phyloP scores from a whole-genome alignment of 2,113 vertebrate genomes.

The Callipepla californica region DNA sequence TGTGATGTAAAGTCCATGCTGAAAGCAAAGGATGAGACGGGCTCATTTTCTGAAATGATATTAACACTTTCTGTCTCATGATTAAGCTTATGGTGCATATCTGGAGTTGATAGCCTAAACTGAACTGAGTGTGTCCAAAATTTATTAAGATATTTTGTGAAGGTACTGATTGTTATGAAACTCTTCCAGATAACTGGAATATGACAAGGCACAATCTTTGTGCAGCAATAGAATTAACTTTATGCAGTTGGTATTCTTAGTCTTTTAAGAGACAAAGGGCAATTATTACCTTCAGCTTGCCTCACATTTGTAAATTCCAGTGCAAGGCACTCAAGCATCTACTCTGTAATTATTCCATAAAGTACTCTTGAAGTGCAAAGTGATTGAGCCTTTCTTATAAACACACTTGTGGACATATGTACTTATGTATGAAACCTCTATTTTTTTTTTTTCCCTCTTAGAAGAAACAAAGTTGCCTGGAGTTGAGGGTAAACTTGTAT shows the following conservation, averaged over 20 bases:
- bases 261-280: background rate
- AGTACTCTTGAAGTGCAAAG: background rate
- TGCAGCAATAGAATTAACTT: background rate
- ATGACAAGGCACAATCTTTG: background rate
- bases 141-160: background rate
- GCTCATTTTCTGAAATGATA: slow-evolving; percentile 6
- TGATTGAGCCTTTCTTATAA: background rate
- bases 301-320: background rate
- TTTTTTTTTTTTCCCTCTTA: background rate
- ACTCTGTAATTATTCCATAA: background rate
- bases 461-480: background rate
- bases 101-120: background rate
- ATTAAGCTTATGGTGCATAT: background rate
- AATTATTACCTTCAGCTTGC: background rate
- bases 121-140: background rate
- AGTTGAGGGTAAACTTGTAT: background rate
- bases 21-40: slow-evolving; percentile 35
- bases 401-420: rapidly evolving
- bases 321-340: background rate
- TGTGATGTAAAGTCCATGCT: slow-evolving; percentile 51
- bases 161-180: background rate
- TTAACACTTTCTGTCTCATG: slow-evolving; percentile 8
- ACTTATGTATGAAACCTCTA: background rate
- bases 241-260: background rate
- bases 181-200: background rate